Percentiles rank a stretch among this genome's conserved stretches.
Conservation (phyloP, 2,888 invertebrate genomes). For the Conomelus anceps region DNA sequence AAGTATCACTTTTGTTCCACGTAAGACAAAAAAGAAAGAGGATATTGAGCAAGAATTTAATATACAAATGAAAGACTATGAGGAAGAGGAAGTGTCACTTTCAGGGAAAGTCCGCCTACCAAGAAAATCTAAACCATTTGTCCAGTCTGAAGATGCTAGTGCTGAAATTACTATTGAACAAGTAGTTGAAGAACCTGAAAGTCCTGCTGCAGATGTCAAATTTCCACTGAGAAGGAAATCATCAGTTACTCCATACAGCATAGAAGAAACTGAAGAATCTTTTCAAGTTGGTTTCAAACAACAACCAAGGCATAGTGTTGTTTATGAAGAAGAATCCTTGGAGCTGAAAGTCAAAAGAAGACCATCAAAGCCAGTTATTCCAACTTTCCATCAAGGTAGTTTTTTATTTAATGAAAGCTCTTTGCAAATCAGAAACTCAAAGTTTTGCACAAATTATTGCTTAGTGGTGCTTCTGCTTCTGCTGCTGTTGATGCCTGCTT, state of each 20-base stretch:
- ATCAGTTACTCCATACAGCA: constrained; percentile 44
- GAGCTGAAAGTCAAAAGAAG: constrained; percentile 61
- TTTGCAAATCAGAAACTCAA: too few relatives aligned
- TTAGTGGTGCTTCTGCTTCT: background rate
- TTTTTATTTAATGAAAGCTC: background rate
- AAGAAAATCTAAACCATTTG: constrained; percentile 59
- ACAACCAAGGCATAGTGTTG: constrained; percentile 40
- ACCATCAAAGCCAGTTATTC: constrained; percentile 42
- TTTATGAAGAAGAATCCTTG: constrained; percentile 59
- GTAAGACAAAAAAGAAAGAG: constrained; percentile 62
- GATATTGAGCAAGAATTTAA: constrained; percentile 86
- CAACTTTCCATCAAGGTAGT: constrained; percentile 37
- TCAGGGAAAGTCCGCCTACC: constrained; percentile 74
- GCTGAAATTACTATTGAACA: constrained; percentile 60
- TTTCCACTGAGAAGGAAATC: constrained; percentile 40
- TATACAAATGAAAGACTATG: constrained; percentile 76
- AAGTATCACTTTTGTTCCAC: constrained; percentile 60
- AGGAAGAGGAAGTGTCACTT: constrained; percentile 82
- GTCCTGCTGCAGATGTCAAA: constrained; percentile 37
- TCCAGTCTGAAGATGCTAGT: constrained; percentile 68
- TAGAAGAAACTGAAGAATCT: constrained; percentile 56
- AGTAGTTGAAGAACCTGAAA: constrained; percentile 48
- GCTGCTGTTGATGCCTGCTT: constrained; percentile 4
- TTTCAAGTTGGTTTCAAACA: constrained; percentile 43
- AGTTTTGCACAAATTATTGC: background rate